Percentiles rank a stretch among this genome's conserved stretches.
Evolutionary conservation across 2,888 invertebrate genomes (phyloP).

Genomic region (Schizaphis graminum): DNA sequence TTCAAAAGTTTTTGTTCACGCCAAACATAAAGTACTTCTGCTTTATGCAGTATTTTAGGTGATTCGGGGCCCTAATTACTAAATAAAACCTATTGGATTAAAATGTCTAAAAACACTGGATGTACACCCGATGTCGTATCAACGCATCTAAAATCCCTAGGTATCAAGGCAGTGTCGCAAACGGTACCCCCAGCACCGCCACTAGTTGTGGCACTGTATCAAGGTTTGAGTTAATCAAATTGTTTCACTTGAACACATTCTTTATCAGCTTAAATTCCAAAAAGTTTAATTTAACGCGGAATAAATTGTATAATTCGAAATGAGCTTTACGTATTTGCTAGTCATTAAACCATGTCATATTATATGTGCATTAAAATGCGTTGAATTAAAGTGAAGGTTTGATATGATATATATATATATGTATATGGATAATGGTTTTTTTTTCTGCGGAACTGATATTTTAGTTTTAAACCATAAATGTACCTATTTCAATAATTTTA

Average conservation of each 20-base stretch:
- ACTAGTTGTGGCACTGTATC: neutral
- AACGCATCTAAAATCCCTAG: slow-evolving; percentile 35
- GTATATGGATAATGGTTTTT: neutral
- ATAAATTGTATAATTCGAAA: slow-evolving; percentile 21
- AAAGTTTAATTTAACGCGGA: slow-evolving; percentile 25
- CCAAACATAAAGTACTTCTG: slow-evolving; percentile 46
- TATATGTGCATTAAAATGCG: neutral
- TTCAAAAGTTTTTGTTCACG: slow-evolving; percentile 55
- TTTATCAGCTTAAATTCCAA: slow-evolving; percentile 4
- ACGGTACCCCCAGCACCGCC: too few species aligned
- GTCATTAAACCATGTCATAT: neutral
- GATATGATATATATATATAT: neutral
- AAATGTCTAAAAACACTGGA: slow-evolving; percentile 49
- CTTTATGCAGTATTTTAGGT: slow-evolving; percentile 20
- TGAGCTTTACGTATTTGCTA: neutral
- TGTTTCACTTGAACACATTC: slow-evolving; percentile 38
- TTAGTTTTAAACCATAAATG: neutral
- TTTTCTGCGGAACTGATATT: neutral
- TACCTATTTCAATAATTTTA: neutral
- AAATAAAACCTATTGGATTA: slow-evolving; percentile 54
- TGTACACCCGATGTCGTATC: neutral
- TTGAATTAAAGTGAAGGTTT: neutral
- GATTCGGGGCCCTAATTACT: slow-evolving; percentile 46
- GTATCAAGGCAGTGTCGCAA: neutral
- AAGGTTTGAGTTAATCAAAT: slow-evolving; percentile 44